A percentile compares a stretch with the other conserved stretches of the same genome.
Evolutionary conservation across 1,140 invertebrate genomes (phyloP).

Genomic region (Dendroctonus valens): DNA sequence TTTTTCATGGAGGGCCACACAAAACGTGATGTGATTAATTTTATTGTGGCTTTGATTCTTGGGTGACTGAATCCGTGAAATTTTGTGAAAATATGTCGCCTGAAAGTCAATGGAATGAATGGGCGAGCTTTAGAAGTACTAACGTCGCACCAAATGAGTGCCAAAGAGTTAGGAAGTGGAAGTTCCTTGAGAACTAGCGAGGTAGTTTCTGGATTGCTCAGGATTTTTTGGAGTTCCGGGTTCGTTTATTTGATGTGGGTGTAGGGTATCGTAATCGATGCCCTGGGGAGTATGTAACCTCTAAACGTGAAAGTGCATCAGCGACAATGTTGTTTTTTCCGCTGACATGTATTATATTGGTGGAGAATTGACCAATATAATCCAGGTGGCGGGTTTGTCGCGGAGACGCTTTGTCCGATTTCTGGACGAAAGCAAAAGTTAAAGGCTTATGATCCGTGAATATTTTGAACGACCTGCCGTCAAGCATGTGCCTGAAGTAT

Average conservation of each 20-base stretch:
- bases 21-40: background rate
- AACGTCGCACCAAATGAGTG: background rate
- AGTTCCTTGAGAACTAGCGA: background rate
- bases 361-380: slow-evolving; percentile 48
- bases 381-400: slow-evolving; percentile 42
- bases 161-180: background rate
- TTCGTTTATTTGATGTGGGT: background rate
- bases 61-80: background rate
- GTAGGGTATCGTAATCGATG: background rate
- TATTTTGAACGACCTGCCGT: slow-evolving; percentile 41
- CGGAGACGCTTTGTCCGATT: slow-evolving; percentile 34
- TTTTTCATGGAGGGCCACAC: background rate
- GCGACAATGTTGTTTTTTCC: slow-evolving; percentile 44
- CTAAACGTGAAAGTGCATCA: slow-evolving; percentile 40
- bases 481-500: slow-evolving; percentile 37
- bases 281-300: slow-evolving; percentile 2
- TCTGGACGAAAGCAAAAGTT: slow-evolving; percentile 35
- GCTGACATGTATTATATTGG: slow-evolving; percentile 45
- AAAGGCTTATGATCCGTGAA: slow-evolving; percentile 33
- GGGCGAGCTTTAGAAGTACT: background rate
- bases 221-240: background rate
- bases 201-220: background rate
- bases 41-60: background rate
- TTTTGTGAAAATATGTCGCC: background rate
- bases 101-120: background rate